A percentile compares a stretch with the other conserved stretches of the same genome.
Conservation (phyloP, 2,113 vertebrate genomes). For the Lota lota region DNA sequence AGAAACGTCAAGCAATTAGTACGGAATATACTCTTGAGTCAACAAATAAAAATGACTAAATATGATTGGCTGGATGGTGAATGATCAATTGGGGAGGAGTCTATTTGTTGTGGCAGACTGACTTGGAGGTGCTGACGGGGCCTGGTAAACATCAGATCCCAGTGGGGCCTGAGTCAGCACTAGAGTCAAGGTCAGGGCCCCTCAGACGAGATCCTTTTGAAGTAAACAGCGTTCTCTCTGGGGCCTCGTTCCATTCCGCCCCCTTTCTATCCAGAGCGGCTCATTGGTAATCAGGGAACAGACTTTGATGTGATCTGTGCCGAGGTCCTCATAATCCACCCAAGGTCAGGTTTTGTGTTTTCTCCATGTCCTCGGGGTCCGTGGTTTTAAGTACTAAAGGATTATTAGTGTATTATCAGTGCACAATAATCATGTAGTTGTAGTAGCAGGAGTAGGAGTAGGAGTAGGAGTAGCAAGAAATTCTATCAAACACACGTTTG, state of each 20-base stretch:
- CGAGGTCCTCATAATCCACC: neutral
- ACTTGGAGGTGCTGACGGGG: conserved; percentile 6
- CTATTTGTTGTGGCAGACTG: neutral
- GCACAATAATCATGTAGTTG: no score
- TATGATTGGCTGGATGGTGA: no score
- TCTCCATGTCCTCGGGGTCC: neutral
- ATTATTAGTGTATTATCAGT: neutral
- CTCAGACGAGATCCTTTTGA: neutral
- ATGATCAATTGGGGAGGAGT: no score
- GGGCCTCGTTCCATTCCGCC: neutral
- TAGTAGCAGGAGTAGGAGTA: no score
- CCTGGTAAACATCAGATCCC: conserved; percentile 1
- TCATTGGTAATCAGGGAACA: neutral
- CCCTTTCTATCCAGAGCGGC: neutral
- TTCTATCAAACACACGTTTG: neutral
- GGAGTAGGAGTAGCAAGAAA: no score
- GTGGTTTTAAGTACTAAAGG: neutral
- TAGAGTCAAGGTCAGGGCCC: conserved; percentile 7
- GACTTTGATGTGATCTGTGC: neutral
- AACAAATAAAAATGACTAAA: no score
- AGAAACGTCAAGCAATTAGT: no score
- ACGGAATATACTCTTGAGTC: no score
- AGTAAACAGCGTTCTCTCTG: neutral
- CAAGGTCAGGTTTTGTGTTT: conserved; percentile 3
- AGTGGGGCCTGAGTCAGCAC: conserved; percentile 19